phyloP scores from a whole-genome alignment of 2,888 invertebrate species.

The Furcula furcula region DNA sequence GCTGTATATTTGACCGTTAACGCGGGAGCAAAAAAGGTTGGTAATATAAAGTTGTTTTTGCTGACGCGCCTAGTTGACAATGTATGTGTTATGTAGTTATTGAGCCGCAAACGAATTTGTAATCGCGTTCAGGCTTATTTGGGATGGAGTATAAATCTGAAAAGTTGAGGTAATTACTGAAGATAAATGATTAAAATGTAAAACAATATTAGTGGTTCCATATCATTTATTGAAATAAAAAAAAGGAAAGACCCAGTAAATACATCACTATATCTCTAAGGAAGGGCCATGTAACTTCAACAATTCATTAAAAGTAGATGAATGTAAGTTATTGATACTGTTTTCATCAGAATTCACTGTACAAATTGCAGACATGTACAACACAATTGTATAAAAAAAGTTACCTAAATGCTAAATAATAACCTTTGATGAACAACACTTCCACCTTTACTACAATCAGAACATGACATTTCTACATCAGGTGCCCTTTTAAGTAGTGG shows the following conservation, averaged over 20 bases:
- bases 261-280: constrained; percentile 51
- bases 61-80: too few species aligned
- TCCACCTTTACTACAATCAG: constrained; percentile 45
- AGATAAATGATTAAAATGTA: too few species aligned
- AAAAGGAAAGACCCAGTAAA: constrained; percentile 59
- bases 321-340: constrained; percentile 45
- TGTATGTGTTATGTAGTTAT: too few species aligned
- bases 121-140: too few species aligned
- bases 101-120: too few species aligned
- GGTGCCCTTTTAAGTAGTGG: constrained; percentile 39
- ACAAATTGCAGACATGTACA: constrained; percentile 56
- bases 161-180: too few species aligned
- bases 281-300: constrained; percentile 46
- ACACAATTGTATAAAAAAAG: constrained; percentile 60
- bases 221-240: constrained; percentile 69
- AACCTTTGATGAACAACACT: constrained; percentile 49
- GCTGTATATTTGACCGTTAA: too few species aligned
- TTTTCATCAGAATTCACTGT: constrained; percentile 49
- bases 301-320: constrained; percentile 56
- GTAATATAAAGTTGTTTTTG: too few species aligned
- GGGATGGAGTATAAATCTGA: too few species aligned
- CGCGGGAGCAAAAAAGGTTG: too few species aligned
- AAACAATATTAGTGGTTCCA: too few species aligned
- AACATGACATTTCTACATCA: constrained; percentile 43
- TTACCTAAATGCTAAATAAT: constrained; percentile 65